A percentile compares a stretch with the other conserved stretches of the same genome.
These are phyloP conservation scores for Tachina fera DNA, from an alignment of 2,888 invertebrate genomes.

Conservation along the genomic window DNA sequence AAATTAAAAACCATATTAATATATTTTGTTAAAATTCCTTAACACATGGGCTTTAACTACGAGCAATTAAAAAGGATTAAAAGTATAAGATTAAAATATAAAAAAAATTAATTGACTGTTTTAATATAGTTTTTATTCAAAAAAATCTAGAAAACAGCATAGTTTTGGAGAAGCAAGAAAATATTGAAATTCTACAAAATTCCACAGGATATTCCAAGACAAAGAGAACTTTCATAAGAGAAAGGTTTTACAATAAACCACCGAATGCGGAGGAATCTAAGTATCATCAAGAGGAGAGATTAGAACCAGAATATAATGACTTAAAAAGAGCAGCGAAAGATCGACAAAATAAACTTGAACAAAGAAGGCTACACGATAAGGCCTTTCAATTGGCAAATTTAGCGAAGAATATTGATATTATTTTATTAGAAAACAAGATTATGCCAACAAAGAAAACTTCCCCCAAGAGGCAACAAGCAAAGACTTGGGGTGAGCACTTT, in stretches of 20 bases:
- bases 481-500: slow-evolving; percentile 62
- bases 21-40: slow-evolving; percentile 1
- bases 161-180: slow-evolving; percentile 70
- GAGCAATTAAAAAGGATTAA: slow-evolving; percentile 62
- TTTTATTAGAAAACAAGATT: not conserved
- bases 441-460: not conserved
- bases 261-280: no score
- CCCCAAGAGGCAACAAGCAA: slow-evolving; percentile 32
- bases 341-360: not conserved
- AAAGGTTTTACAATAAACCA: slow-evolving; percentile 55
- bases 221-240: slow-evolving; percentile 58
- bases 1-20: not conserved
- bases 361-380: not conserved
- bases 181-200: slow-evolving; percentile 65
- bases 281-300: not conserved
- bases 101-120: not conserved
- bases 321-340: not conserved
- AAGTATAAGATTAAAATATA: slow-evolving; percentile 58
- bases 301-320: not conserved
- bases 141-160: slow-evolving; percentile 67
- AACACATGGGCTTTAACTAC: slow-evolving; percentile 70
- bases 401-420: slow-evolving; percentile 43
- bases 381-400: slow-evolving; percentile 40
- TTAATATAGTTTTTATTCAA: not conserved
- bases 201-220: slow-evolving; percentile 23